Base-by-base conservation (phyloP, 2,888 invertebrate species). In the Cyclophora albipunctata region DNA sequence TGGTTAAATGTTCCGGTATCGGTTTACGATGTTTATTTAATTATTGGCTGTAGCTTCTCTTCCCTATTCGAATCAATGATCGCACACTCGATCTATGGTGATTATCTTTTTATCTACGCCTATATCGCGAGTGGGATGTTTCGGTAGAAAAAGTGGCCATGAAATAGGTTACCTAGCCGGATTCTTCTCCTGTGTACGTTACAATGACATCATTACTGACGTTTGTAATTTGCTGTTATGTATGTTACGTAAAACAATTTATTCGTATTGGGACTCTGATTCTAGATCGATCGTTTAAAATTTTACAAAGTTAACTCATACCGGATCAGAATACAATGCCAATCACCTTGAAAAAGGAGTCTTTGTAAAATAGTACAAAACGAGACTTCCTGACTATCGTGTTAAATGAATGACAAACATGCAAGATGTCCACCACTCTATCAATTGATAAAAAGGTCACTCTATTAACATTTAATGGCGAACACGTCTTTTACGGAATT, bases 91-190 rank as follows among this genome's bases (percentile, higher is more conserved):
- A 67, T 68, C 58, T 64, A 67, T 53, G 55, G 53, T 51, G 53
- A 58, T 58, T 57, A 60, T 60, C 60, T 66, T 66, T 64, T 59
- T 69, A 66, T 69, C 64, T 67, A 63, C 61, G 64, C 62, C 62
- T 60, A 59, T 61, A 52, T 56, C 48, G 54, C 51, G 60, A 75
- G 71, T 72, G 69, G 78, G 78, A 80, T 75, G 78, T 65, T 71
- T 60, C 59, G 54, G 55, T 70, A 78, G 78, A 86, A 87, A 84
- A 86, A 83, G 83, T 83, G 85, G 55, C 87, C 84, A 70, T 85
- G 86, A 71, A 71, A 64, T 77, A 64, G 75, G 74, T 75, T 74
- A 77, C 67, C 69, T 79, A 82, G 79, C 84, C 87, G 86, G 86
- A 85, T 87, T 82, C 81, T 73, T 75, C 67, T 66, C 67, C 68